Conservation (phyloP, 2,113 vertebrate species). For the Xenopus tropicalis region DNA sequence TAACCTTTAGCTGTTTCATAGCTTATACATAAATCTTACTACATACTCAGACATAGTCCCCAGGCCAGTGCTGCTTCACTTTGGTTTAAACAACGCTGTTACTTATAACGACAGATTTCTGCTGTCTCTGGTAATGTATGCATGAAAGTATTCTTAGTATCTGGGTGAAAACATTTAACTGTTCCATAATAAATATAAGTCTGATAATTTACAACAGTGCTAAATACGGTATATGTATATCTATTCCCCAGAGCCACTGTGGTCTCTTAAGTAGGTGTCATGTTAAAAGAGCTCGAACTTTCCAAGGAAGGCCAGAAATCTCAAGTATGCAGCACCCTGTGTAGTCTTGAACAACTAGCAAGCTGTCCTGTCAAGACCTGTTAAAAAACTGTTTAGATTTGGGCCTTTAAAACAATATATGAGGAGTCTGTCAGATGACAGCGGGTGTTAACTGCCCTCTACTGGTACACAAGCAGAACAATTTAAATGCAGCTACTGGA, state of each 20-base stretch:
- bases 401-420: not conserved
- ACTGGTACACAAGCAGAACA: conserved; percentile 3
- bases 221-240: not conserved
- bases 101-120: too few relatives aligned
- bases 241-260: conserved; percentile 2
- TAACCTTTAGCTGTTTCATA: too few relatives aligned
- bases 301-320: conserved; percentile 31
- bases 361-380: conserved; percentile 32
- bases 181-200: not conserved
- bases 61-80: too few relatives aligned
- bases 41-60: too few relatives aligned
- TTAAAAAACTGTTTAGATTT: not conserved
- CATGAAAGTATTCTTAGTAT: too few relatives aligned
- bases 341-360: conserved; percentile 2
- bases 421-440: not conserved
- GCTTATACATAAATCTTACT: too few relatives aligned
- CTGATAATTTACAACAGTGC: not conserved
- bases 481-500: too few relatives aligned
- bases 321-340: conserved; percentile 25
- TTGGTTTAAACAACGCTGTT: too few relatives aligned
- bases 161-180: too few relatives aligned
- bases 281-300: conserved; percentile 18
- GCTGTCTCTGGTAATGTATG: too few relatives aligned
- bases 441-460: conserved; percentile 4
- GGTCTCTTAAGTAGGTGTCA: not conserved